Conservation (phyloP, 2,113 vertebrate species). For the Platycercus adscitus region DNA sequence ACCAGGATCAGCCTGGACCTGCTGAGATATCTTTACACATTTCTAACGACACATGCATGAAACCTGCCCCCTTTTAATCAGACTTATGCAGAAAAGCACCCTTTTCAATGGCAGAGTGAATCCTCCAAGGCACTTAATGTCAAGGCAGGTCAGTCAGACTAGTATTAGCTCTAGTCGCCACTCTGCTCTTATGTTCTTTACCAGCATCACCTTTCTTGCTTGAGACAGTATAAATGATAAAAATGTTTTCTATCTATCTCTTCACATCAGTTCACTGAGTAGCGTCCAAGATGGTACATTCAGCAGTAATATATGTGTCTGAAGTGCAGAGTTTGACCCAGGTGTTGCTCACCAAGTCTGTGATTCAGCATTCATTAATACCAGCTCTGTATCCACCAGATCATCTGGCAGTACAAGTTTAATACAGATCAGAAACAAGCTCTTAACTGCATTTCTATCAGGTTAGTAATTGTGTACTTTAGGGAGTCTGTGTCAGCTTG, state of each 20-base stretch:
- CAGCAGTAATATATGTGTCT: not conserved
- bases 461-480: not conserved
- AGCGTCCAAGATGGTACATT: not conserved
- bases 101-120: not conserved
- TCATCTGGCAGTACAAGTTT: not conserved
- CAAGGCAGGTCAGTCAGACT: not conserved
- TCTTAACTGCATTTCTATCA: not conserved
- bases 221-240: not conserved
- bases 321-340: not conserved
- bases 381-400: not conserved
- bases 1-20: not conserved
- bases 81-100: not conserved
- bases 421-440: conserved; percentile 9
- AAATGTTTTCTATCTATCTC: not conserved
- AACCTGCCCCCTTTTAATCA: not conserved
- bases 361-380: not conserved
- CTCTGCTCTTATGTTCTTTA: not conserved
- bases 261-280: not conserved
- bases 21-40: not conserved
- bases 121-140: not conserved
- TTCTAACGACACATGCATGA: not conserved
- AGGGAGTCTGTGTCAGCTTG: not conserved
- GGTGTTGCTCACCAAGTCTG: not conserved
- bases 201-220: not conserved
- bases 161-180: not conserved